These are phyloP conservation scores for Homalodisca vitripennis DNA, from an alignment of 1,140 invertebrate species.

Conservation along the genomic window DNA sequence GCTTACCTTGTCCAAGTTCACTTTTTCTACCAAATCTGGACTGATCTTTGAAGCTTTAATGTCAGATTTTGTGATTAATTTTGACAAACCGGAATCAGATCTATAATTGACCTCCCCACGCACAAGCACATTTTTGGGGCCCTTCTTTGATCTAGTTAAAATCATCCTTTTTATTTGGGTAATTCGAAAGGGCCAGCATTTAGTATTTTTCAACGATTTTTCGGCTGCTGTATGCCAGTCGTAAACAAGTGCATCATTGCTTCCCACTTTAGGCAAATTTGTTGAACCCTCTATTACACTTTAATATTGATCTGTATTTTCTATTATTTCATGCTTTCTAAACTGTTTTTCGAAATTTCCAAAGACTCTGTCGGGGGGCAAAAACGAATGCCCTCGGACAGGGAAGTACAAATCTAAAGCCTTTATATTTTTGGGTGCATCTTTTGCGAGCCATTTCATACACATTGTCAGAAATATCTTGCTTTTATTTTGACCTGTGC, in stretches of 20 bases:
- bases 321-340: slow-evolving; percentile 38
- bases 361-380: slow-evolving; percentile 45
- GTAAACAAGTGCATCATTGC: neutral
- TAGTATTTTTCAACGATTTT: neutral
- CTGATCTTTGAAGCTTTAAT: neutral
- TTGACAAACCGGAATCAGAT: neutral
- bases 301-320: slow-evolving; percentile 25
- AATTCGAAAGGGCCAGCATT: neutral
- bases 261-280: neutral
- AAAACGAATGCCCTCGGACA: slow-evolving; percentile 43
- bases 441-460: slow-evolving; percentile 1
- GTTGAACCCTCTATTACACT: slow-evolving; percentile 1
- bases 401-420: slow-evolving; percentile 32
- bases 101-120: neutral
- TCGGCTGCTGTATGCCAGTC: neutral
- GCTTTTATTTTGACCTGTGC: slow-evolving; percentile 7
- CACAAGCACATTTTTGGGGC: neutral
- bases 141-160: neutral
- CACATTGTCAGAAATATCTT: slow-evolving; percentile 12
- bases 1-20: neutral
- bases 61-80: neutral
- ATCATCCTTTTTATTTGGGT: neutral
- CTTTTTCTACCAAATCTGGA: neutral
- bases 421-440: slow-evolving; percentile 17
- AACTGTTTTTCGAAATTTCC: slow-evolving; percentile 41